Evolutionary conservation across 2,888 invertebrate genomes (phyloP), one percentile per base, ranked within the genome.

Genomic region (Mycogona germanica): DNA sequence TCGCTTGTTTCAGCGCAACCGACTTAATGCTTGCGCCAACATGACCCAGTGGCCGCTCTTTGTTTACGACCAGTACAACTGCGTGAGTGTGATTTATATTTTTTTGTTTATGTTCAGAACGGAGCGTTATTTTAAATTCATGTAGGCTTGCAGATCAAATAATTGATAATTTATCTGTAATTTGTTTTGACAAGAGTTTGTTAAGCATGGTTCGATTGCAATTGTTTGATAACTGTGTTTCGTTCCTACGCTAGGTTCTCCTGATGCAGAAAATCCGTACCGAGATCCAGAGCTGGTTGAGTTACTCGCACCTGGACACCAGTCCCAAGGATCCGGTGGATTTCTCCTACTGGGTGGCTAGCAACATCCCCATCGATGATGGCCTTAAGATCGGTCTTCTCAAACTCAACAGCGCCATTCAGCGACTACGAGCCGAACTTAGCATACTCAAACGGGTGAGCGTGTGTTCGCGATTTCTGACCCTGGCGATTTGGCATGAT

Each of bases 291-390:
- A 65, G 66, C 47, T 72, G 72, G 71, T 69, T 70, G 45, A 57
- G 55, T 6, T 51, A 47, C 55, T 54, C 67, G 17, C 57, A 60
- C 21, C 56, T 63, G 14, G 64, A 66, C 28, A 62, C 61, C 25
- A 73, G 82, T 68, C 82, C 84, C 3, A 70, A 69, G 37, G 81
- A 84, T 70, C 80, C 83, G 1, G 72, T 76, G 7, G 78, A 80
- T 56, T 71, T 87, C 58, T 85, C 85, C 0, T 87, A 79, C 68
- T 88, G 87, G 87, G 77, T 86, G 50, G 81, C 82, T 12, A 81
- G 82, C 59, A 85, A 84, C 69, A 73, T 86, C 47, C 81, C 84
- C 30, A 69, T 87, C 19, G 77, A 77, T 48, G 79, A 84, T 61
- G 70, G 71, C 19, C 77, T 80, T 62, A 72, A 81, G 60, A 69